These are phyloP conservation scores for Piezodorus guildinii DNA, from an alignment of 1,140 invertebrate genomes.

Conservation along the genomic window DNA sequence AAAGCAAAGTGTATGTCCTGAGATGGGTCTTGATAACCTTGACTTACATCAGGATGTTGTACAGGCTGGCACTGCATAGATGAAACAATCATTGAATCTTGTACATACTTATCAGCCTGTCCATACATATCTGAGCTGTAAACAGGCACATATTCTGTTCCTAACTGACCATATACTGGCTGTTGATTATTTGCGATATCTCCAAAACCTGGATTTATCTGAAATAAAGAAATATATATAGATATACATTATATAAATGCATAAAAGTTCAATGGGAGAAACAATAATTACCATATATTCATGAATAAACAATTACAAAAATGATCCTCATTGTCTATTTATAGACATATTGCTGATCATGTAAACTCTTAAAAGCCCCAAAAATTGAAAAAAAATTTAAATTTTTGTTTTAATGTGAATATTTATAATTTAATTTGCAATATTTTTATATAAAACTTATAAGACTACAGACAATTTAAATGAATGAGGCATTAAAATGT, in stretches of 20 bases:
- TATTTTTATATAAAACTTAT: too few relatives aligned
- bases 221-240: neutral
- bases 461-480: too few relatives aligned
- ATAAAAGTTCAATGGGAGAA: too few relatives aligned
- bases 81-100: neutral
- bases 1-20: slow-evolving; percentile 17
- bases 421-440: too few relatives aligned
- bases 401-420: too few relatives aligned
- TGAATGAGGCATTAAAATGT: too few relatives aligned
- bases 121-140: neutral
- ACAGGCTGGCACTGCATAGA: neutral
- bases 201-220: slow-evolving; percentile 12
- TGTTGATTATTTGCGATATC: neutral
- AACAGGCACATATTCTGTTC: neutral
- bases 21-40: neutral
- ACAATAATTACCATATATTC: too few relatives aligned
- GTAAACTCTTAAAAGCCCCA: too few relatives aligned
- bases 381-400: too few relatives aligned
- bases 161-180: neutral
- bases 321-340: too few relatives aligned
- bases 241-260: neutral
- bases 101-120: slow-evolving; percentile 6
- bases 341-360: too few relatives aligned
- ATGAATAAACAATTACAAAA: too few relatives aligned
- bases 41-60: slow-evolving; percentile 6